Evolutionary conservation across 2,797 vertebrate species (phyloP), one percentile per base, ranked within the genome.

Genomic region (Hemibagrus guttatus): DNA sequence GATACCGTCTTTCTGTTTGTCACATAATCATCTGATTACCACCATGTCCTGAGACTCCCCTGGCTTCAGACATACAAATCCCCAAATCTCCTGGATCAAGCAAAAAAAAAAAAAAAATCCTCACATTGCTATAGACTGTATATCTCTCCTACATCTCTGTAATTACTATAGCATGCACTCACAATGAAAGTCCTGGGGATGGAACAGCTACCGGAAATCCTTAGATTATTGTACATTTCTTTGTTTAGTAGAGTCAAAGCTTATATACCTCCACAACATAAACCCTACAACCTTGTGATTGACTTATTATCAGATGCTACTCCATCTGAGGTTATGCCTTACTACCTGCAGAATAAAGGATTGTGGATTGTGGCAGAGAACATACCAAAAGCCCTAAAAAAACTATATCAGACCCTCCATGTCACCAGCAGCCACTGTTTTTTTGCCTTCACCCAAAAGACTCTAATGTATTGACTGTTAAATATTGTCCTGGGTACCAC

Each of bases 401-500:
- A 49, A 19, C 11, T 23, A 54, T 75, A 19, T 46, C 68, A 69
- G 9, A 72, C 31, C 21, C 39, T 69, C 17, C 66, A 39, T 72
- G 23, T 46, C 16, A 76, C n/a, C 1, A 54, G 46, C 26, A 52
- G 3, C 46, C 13, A 71, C 9, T 23, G 31, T 74, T 21, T 6
- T 58, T 56, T 79, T 79, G 46, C 8, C 5, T 79, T 79, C 12
- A 79, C 19, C 11, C 31, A 39, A 52, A 75, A 39, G 54, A 23
- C 54, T 59, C 13, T 21, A 8, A 35, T 35, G 75, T 56, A 28
- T 52, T n/a, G 72, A 52, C 26, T 72, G 21, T 58, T 9, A 56
- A 78, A 58, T 78, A 78, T 58, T 78, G 52, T 58, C 75, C 75
- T 56, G 75, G 16, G n/a, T 58, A 28, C 28, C 19, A 58, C 13